Base-by-base conservation (phyloP, 2,888 invertebrate genomes). In the Caradrina kadenii region DNA sequence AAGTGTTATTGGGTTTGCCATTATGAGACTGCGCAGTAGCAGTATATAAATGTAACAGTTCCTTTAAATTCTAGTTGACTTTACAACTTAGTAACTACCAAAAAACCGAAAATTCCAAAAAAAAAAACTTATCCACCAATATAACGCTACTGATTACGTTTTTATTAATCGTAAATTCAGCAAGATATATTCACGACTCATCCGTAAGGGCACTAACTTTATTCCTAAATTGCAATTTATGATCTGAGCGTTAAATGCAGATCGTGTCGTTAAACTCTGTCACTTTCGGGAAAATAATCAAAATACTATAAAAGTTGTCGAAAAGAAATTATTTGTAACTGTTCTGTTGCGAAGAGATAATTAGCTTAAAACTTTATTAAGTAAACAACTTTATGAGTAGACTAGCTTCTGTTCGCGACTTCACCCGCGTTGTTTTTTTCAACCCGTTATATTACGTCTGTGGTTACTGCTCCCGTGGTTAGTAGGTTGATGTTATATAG, bases 181-280 rank as follows among this genome's bases (percentile, higher is more conserved):
- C 53, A 79, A 76, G 75, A 84, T 81, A 84, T 83, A 74, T 83
- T 82, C 82, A 78, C 81, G 81, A 75, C 75, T 79, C 81, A 80
- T 81, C 76, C 63, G 68, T 63, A 58, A 72, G 63, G 69, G 73
- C 67, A 78, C 69, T 64, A 61, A 74, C 72, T 79, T 82, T 78
- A 82, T 76, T 72, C 82, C 82, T 77, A 90, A 87, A 88, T 89
- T 85, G 83, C 84, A 89, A 89, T 90, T 89, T 88, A 88, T 82
- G 83, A 78, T 73, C 71, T 56, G 61, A 56, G 22, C 54, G 63
- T 83, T 77, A 73, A 80, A 70, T 81, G 70, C 69, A 80, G 69
- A 79, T 82, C 73, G 70, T 31, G 55, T 73, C 80, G 71, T 84
- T 76, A 84, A 82, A 80, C 39, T 19, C 70, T 76, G 77, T 69